These are phyloP conservation scores for Bimastos eiseni DNA, from an alignment of 2,888 invertebrate species.

Conservation along the genomic window DNA sequence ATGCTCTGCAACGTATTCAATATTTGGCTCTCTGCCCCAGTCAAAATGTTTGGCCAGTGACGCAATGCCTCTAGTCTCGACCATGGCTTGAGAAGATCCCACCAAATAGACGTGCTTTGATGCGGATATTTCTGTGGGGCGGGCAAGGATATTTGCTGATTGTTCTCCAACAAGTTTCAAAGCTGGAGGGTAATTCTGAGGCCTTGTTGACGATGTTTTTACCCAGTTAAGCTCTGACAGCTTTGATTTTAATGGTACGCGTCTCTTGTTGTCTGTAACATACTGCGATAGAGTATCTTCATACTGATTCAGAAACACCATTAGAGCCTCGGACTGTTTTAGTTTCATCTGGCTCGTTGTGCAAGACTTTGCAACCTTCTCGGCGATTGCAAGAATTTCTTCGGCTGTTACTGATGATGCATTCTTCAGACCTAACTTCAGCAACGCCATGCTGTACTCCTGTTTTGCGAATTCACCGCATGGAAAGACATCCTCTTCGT, in stretches of 20 bases:
- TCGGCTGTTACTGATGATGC: neutral
- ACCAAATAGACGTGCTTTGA: slow-evolving; percentile 26
- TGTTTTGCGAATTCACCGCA: slow-evolving; percentile 21
- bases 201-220: neutral
- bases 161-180: slow-evolving; percentile 22
- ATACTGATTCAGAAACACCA: neutral
- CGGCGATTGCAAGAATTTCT: slow-evolving; percentile 21
- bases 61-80: neutral
- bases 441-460: neutral
- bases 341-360: neutral
- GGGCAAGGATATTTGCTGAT: slow-evolving; percentile 1
- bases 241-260: neutral
- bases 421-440: slow-evolving; percentile 27
- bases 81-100: slow-evolving; percentile 23
- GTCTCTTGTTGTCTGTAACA: neutral
- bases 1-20: slow-evolving; percentile 23
- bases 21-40: slow-evolving; percentile 19
- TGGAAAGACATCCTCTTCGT: slow-evolving; percentile 25
- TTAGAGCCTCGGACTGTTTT: neutral
- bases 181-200: slow-evolving; percentile 25
- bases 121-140: slow-evolving; percentile 22
- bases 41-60: slow-evolving; percentile 27
- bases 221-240: slow-evolving; percentile 25
- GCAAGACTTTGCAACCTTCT: neutral
- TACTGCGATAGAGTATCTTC: neutral